phyloP scores from a whole-genome alignment of 2,113 vertebrate species.

The Ictalurus furcatus region DNA sequence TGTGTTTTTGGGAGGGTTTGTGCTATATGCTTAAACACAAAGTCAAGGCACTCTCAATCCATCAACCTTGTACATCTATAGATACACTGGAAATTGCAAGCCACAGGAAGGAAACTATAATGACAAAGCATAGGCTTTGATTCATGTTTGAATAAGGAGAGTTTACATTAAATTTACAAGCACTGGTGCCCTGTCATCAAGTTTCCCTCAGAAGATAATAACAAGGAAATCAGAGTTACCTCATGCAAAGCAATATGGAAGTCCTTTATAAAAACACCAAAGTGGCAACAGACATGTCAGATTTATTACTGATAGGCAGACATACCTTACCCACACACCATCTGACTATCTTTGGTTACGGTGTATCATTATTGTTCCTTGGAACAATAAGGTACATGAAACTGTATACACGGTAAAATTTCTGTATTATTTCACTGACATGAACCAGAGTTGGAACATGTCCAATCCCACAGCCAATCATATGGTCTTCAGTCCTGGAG shows the following conservation, averaged over 20 bases:
- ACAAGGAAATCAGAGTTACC: slow-evolving; percentile 20
- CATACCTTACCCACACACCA: not conserved
- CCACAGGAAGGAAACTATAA: slow-evolving; percentile 2
- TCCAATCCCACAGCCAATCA: slow-evolving; percentile 1
- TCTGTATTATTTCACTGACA: slow-evolving; percentile 20
- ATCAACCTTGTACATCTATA: slow-evolving; percentile 10
- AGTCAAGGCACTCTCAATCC: slow-evolving; percentile 27
- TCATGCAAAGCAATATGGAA: slow-evolving; percentile 12
- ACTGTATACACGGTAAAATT: slow-evolving; percentile 8
- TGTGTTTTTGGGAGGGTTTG: slow-evolving; percentile 19
- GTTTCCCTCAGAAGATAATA: slow-evolving; percentile 10
- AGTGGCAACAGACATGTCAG: not conserved
- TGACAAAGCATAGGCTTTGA: slow-evolving; percentile 30
- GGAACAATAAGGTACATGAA: slow-evolving; percentile 14
- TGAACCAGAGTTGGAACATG: not conserved
- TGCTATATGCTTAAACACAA: slow-evolving; percentile 16
- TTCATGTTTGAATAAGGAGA: slow-evolving; percentile 22
- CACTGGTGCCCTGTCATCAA: slow-evolving; percentile 9
- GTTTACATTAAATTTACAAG: slow-evolving; percentile 34
- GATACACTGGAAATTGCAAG: slow-evolving; percentile 13
- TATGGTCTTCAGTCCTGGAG: not conserved
- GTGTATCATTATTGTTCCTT: slow-evolving; percentile 4
- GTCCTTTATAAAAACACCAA: not conserved
- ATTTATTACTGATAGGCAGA: slow-evolving; percentile 23
- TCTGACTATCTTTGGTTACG: not conserved